Conservation (phyloP, 1,140 invertebrate species). For the Drosophila saltans region DNA sequence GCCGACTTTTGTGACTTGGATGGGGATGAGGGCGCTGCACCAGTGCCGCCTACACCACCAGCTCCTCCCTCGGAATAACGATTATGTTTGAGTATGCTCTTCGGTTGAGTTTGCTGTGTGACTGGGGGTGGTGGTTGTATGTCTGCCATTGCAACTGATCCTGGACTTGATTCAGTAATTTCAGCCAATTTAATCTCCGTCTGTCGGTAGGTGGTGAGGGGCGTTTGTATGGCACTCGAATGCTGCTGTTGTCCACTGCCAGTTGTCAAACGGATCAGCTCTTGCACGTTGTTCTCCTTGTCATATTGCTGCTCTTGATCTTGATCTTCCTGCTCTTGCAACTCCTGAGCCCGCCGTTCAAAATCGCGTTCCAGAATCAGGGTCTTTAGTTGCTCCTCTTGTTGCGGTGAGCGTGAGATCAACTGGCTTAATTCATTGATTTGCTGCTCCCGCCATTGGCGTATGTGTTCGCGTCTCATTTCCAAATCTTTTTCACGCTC, state of each 20-base stretch:
- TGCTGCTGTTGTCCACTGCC: constrained; percentile 33
- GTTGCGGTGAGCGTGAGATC: constrained; percentile 88
- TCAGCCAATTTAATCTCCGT: constrained; percentile 79
- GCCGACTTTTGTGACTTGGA: constrained; percentile 82
- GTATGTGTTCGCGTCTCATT: constrained; percentile 77
- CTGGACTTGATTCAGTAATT: constrained; percentile 53
- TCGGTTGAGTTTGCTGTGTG: constrained; percentile 64
- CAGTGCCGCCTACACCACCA: constrained; percentile 19
- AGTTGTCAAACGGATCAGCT: constrained; percentile 68
- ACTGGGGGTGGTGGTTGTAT: constrained; percentile 29
- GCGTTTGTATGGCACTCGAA: constrained; percentile 76
- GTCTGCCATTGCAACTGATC: constrained; percentile 21
- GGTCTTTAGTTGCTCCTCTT: constrained; percentile 93
- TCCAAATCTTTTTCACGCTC: constrained; percentile 90
- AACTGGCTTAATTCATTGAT: constrained; percentile 90
- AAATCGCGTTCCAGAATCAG: constrained; percentile 94
- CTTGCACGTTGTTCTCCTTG: constrained; percentile 82
- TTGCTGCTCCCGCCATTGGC: constrained; percentile 91
- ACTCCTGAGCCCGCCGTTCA: constrained; percentile 92
- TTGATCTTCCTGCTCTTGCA: constrained; percentile 88
- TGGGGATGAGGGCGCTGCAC: constrained; percentile 74
- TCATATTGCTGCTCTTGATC: constrained; percentile 87
- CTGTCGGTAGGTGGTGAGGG: constrained; percentile 75
- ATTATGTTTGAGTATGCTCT: constrained; percentile 82
- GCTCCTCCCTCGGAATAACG: constrained; percentile 69